Base-by-base conservation (phyloP, 2,113 vertebrate species). In the Percopsis transmontana region DNA sequence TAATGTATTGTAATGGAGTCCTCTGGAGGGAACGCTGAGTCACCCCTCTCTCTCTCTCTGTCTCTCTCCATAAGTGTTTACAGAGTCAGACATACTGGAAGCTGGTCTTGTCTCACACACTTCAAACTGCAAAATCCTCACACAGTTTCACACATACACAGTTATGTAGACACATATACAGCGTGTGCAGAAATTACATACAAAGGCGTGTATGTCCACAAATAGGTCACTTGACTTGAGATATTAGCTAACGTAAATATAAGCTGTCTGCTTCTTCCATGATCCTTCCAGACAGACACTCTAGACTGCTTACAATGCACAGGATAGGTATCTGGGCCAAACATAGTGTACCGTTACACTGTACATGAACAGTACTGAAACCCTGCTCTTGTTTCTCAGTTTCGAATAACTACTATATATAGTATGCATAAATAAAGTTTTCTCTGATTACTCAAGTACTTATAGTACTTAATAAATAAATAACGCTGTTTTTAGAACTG, bases 1-100 rank as follows among this genome's bases (percentile, higher is more conserved):
- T 87, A 88, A 90, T 91, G 74, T 79, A 79, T 88, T 89, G 66
- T 88, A 87, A 90, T 89, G 68, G 58, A 47, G 72, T 58, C 53
- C 76, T 23, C 66, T 11, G 0, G 72, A 70, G 77, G 69, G 50
- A 61, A 40, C 8, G 58, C 68, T 52, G 68, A 80, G 77, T 79
- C 89, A 87, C 72, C 77, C 82, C 70, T 82, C 69, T 61, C 62
- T 65, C 52, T 75, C 55, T 33, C 66, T 70, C 51, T 12, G 8
- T 50, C 70, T 10, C 48, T 11, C 45, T n/a, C 14, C 48, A 5
- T 51, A 20, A 13, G 15, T 48, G 45, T 14, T 14, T 13, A 64
- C 51, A 40, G 53, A 51, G 70, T 79, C 75, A 66, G 51, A 73
- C 65, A 62, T 20, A 54, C 38, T 51, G 11, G 20, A 13, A 52